Conservation (phyloP, 2,888 invertebrate genomes). For the Zygaena filipendulae region DNA sequence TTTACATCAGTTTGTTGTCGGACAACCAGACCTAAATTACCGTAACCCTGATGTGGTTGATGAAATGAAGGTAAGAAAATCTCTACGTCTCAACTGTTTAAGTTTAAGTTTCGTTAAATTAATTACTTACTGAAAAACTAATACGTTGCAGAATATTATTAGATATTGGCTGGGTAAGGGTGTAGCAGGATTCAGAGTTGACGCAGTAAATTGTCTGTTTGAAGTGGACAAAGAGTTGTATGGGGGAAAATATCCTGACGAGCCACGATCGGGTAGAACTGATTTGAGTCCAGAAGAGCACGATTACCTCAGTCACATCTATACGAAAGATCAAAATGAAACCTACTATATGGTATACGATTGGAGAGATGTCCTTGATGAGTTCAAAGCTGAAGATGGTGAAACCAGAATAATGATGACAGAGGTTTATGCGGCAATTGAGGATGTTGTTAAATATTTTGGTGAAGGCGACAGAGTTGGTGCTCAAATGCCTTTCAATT, state of each 20-base stretch:
- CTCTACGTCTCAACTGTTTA: not conserved
- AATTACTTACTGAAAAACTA: not conserved
- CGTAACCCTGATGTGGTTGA: slow-evolving; percentile 72
- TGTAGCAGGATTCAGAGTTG: slow-evolving; percentile 88
- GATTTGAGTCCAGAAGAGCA: slow-evolving; percentile 57
- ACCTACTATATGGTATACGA: slow-evolving; percentile 73
- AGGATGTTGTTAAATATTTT: slow-evolving; percentile 74
- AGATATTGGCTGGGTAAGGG: slow-evolving; percentile 86
- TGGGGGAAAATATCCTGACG: slow-evolving; percentile 62
- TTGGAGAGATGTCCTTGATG: slow-evolving; percentile 72
- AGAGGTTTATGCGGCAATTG: slow-evolving; percentile 75
- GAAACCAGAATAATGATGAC: slow-evolving; percentile 76
- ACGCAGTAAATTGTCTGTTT: slow-evolving; percentile 75
- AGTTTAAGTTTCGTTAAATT: not conserved
- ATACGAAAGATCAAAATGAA: slow-evolving; percentile 71
- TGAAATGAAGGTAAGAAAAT: slow-evolving; percentile 55
- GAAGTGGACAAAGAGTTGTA: slow-evolving; percentile 62
- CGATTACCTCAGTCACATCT: slow-evolving; percentile 69
- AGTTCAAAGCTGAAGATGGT: slow-evolving; percentile 54
- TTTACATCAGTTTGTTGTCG: slow-evolving; percentile 75
- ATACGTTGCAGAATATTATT: slow-evolving; percentile 71
- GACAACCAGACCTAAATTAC: slow-evolving; percentile 82
- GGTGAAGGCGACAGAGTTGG: slow-evolving; percentile 65
- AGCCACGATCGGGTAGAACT: slow-evolving; percentile 54
- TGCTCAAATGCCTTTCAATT: slow-evolving; percentile 84